Conservation (phyloP, 1,140 invertebrate species). For the Papilio machaon region DNA sequence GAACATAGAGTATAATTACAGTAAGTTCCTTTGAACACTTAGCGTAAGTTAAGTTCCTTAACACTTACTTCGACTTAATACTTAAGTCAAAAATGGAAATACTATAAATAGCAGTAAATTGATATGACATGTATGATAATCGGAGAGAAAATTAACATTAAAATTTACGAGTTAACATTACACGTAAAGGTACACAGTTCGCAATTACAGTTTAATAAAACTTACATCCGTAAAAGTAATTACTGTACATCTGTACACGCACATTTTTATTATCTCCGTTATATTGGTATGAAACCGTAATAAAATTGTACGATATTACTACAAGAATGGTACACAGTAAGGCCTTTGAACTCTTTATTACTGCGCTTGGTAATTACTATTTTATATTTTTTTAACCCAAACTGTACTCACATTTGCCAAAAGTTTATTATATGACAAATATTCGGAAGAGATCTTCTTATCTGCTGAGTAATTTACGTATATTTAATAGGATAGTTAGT, state of each 20-base stretch:
- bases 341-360: background rate
- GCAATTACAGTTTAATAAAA: constrained; percentile 19
- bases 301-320: background rate
- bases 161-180: constrained; percentile 17
- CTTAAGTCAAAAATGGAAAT: background rate
- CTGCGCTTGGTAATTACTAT: background rate
- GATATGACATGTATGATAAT: constrained; percentile 19
- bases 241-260: constrained; percentile 10
- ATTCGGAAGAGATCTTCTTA: background rate
- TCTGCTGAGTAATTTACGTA: too few relatives aligned
- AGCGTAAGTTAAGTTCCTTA: background rate
- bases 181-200: background rate
- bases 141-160: constrained; percentile 19
- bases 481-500: too few relatives aligned
- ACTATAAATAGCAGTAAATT: constrained; percentile 19
- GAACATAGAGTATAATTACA: too few relatives aligned
- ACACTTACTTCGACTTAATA: background rate
- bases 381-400: background rate
- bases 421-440: background rate
- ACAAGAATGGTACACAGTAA: background rate
- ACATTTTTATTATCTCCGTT: background rate
- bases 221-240: constrained; percentile 22
- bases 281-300: background rate
- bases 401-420: background rate
- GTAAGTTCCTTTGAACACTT: too few relatives aligned